Conservation (phyloP, 2,113 vertebrate genomes). For the Leucopsar rothschildi region DNA sequence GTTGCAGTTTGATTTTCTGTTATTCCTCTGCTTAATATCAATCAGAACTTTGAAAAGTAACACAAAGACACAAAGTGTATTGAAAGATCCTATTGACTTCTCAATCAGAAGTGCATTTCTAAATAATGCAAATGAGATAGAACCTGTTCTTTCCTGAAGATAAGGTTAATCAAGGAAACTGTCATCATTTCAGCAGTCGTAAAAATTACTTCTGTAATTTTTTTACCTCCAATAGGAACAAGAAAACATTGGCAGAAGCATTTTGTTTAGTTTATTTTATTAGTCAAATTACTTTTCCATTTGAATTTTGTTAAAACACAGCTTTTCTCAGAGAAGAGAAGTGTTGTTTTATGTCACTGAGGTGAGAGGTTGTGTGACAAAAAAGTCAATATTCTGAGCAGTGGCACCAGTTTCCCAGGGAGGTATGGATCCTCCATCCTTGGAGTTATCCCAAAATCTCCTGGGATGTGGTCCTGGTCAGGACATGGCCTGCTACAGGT, state of each 20-base stretch:
- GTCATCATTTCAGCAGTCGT: not conserved
- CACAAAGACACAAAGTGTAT: not conserved
- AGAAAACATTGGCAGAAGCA: not conserved
- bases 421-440: too few relatives aligned
- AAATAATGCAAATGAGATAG: not conserved
- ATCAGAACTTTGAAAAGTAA: not conserved
- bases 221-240: not conserved
- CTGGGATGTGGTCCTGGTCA: not conserved
- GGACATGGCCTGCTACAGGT: not conserved
- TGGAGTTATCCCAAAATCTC: not conserved
- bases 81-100: not conserved
- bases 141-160: not conserved
- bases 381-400: not conserved
- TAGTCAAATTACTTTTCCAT: not conserved
- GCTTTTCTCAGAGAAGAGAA: not conserved
- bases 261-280: not conserved
- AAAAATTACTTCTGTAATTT: not conserved
- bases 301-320: not conserved
- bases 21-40: not conserved
- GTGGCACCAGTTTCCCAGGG: fast-evolving
- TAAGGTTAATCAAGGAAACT: not conserved
- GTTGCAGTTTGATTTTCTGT: not conserved
- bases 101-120: not conserved
- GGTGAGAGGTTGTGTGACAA: not conserved
- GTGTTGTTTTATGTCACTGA: not conserved